Base-by-base conservation (phyloP, 2,888 invertebrate species). In the Sarcophaga caerulescens region DNA sequence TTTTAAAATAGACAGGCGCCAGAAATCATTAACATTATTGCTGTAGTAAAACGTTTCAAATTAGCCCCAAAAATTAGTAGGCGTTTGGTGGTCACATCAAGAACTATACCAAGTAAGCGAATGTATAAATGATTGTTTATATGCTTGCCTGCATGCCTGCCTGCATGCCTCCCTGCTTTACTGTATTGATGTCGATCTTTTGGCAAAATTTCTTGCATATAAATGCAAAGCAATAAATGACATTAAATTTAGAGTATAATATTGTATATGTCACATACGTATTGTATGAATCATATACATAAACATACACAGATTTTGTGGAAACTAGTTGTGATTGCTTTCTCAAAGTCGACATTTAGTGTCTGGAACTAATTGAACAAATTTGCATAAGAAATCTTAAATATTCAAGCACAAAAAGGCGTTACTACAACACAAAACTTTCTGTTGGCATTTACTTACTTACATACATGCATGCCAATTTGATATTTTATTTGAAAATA, bases 331-430 rank as follows among this genome's bases (percentile, higher is more conserved):
- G 84, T 84, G 81, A 86, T 86, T 84, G 86, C 84, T 76, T 70
- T 81, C 79, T 75, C 74, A 81, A 81, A 84, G 81, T 86, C 84
- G 84, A 84, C 84, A 84, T 84, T 86, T 66, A 84, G 81, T 81
- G 81, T 86, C 84, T 86, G 86, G 81, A 86, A 84, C 86, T 86
- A 84, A 86, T 86, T 86, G 84, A 81, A 75, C 86, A 86, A 86
- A 86, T 86, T 86, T 86, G 81, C 86, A 86, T 86, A 86, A 84
- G 59, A 35, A 79, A 74, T 75, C 78, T 79, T 86, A 78, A 79
- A 81, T 84, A 84, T 75, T 86, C 52, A 52, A 52, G 52, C 17
- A 81, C 78, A 81, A 77, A 35, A 44, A 78, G 86, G 86, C 84
- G 86, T 86, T 86, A 75, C 62, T 60, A 75, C 81, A 81, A 71